Evolutionary conservation across 2,888 invertebrate species (phyloP).

Genomic region (Metalampra italica): DNA sequence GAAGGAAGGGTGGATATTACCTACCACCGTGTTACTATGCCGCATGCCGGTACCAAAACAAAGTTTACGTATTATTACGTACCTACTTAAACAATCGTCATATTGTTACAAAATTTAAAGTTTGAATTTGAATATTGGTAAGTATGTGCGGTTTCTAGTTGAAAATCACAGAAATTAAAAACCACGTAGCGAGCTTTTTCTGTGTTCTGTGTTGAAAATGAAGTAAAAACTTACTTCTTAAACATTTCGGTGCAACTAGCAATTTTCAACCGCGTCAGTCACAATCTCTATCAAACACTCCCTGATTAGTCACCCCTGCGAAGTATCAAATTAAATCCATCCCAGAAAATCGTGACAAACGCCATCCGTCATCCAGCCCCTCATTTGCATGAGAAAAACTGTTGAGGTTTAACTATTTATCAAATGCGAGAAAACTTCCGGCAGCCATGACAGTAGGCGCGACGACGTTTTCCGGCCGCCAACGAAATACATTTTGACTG

Average conservation of each 20-base stretch:
- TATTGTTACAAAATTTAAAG: too few relatives aligned
- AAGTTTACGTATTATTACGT: too few relatives aligned
- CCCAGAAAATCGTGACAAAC: conserved; percentile 75
- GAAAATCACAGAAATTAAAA: too few relatives aligned
- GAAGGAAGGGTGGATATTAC: too few relatives aligned
- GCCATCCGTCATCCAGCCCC: conserved; percentile 74
- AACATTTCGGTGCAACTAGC: conserved; percentile 26
- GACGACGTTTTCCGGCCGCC: conserved; percentile 67
- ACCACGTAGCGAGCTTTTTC: too few relatives aligned
- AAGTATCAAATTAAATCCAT: conserved; percentile 74
- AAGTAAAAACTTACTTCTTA: conserved; percentile 22
- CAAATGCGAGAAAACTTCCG: conserved; percentile 74
- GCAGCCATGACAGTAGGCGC: conserved; percentile 73
- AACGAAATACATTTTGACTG: conserved; percentile 41
- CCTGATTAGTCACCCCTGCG: conserved; percentile 58
- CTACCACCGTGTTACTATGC: too few relatives aligned
- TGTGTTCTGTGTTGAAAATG: conserved; percentile 14
- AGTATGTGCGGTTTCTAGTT: too few relatives aligned
- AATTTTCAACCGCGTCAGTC: conserved; percentile 40
- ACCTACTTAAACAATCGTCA: too few relatives aligned
- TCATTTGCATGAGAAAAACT: conserved; percentile 78
- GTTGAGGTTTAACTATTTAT: conserved; percentile 78
- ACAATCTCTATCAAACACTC: conserved; percentile 29
- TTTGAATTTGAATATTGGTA: too few relatives aligned
- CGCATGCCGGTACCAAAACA: too few relatives aligned